These are phyloP conservation scores for Tuberolachnus salignus DNA, from an alignment of 2,888 invertebrate genomes.

Conservation along the genomic window DNA sequence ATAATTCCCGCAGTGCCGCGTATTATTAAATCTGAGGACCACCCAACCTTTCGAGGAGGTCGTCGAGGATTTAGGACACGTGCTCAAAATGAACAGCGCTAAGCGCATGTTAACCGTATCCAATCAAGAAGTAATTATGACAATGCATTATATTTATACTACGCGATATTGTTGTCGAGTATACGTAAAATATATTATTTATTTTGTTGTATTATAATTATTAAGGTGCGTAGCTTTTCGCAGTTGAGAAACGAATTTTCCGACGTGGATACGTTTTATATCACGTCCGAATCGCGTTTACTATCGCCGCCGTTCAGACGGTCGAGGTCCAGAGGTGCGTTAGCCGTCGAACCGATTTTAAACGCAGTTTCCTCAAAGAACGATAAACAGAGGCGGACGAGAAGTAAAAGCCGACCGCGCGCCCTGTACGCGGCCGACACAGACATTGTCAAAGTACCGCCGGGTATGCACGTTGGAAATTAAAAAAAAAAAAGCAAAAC, in stretches of 20 bases:
- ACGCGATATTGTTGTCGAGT: neutral
- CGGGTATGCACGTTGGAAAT: slow-evolving; percentile 34
- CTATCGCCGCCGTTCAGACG: slow-evolving; percentile 70
- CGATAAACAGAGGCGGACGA: slow-evolving; percentile 69
- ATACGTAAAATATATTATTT: neutral
- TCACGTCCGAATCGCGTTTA: slow-evolving; percentile 65
- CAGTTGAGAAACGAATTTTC: slow-evolving; percentile 91
- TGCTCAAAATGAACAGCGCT: slow-evolving; percentile 88
- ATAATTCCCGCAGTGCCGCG: slow-evolving; percentile 79
- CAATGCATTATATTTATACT: neutral
- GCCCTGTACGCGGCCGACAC: slow-evolving; percentile 84
- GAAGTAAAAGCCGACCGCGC: slow-evolving; percentile 85
- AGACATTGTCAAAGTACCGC: slow-evolving; percentile 61
- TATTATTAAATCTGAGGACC: slow-evolving; percentile 87
- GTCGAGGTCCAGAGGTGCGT: slow-evolving; percentile 67
- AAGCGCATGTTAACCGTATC: slow-evolving; percentile 90
- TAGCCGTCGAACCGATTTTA: slow-evolving; percentile 60
- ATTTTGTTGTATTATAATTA: neutral
- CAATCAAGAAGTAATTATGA: slow-evolving; percentile 79
- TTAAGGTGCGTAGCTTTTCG: slow-evolving; percentile 87
- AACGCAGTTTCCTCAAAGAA: slow-evolving; percentile 60
- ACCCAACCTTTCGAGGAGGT: slow-evolving; percentile 95
- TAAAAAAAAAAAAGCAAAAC: too few species aligned
- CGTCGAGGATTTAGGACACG: slow-evolving; percentile 88
- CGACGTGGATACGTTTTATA: slow-evolving; percentile 88